Percentiles rank a stretch among this genome's conserved stretches.
Conservation (phyloP, 2,797 vertebrate species). For the Lithobates sylvaticus region DNA sequence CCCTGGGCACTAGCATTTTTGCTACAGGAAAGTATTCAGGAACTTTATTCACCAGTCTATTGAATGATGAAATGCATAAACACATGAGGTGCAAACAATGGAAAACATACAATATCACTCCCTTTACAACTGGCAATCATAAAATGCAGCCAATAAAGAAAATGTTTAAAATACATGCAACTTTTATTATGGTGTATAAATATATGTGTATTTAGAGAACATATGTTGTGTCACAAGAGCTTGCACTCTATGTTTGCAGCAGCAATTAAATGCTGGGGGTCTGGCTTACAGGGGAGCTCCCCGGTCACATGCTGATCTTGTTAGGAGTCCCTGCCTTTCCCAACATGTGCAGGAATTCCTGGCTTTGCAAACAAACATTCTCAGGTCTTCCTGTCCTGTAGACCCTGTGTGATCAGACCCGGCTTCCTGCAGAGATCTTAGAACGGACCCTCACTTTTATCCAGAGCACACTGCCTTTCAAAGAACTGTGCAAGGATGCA, state of each 20-base stretch:
- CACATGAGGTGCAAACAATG: too few relatives aligned
- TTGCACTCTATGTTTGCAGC: slow-evolving; percentile 13
- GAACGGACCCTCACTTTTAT: slow-evolving; percentile 57
- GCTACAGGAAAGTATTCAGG: too few relatives aligned
- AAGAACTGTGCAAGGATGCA: slow-evolving; percentile 23
- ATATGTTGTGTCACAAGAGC: not conserved
- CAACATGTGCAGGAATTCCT: slow-evolving; percentile 62
- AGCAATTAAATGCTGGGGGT: slow-evolving; percentile 34
- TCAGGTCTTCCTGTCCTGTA: slow-evolving; percentile 61
- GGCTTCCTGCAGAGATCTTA: slow-evolving; percentile 60
- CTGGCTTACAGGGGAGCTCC: slow-evolving; percentile 42
- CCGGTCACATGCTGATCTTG: slow-evolving; percentile 60
- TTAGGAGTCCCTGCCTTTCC: slow-evolving; percentile 54
- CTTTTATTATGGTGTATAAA: not conserved
- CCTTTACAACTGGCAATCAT: not conserved
- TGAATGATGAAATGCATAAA: too few relatives aligned
- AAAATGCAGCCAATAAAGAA: not conserved
- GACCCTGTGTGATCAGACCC: slow-evolving; percentile 55
- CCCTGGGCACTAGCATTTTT: too few relatives aligned
- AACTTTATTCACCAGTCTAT: too few relatives aligned
- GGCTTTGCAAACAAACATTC: slow-evolving; percentile 61
- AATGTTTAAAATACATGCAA: not conserved
- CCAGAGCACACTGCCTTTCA: slow-evolving; percentile 47
- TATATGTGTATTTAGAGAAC: not conserved
- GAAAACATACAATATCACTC: too few relatives aligned